Conservation (phyloP, 2,113 vertebrate species). For the Melospiza melodia region DNA sequence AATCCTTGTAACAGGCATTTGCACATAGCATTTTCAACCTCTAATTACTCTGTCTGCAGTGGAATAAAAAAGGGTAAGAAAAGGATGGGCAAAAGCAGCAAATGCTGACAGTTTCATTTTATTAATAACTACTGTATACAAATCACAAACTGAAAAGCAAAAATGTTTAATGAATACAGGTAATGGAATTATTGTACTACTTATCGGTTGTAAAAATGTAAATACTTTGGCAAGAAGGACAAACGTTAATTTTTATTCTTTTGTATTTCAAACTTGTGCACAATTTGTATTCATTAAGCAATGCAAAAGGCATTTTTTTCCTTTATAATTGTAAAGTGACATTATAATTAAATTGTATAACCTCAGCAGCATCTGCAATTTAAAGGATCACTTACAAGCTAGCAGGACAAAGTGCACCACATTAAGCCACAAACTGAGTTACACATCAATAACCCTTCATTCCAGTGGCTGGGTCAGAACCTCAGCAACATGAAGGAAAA, state of each 20-base stretch:
- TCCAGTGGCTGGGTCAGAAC: constrained; percentile 61
- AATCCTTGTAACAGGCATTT: constrained; percentile 69
- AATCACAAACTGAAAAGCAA: constrained; percentile 70
- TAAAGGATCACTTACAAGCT: constrained; percentile 71
- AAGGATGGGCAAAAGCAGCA: constrained; percentile 36
- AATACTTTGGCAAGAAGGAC: constrained; percentile 74
- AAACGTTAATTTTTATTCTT: constrained; percentile 79
- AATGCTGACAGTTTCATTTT: constrained; percentile 73
- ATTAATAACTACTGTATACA: constrained; percentile 74
- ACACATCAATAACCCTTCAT: constrained; percentile 65
- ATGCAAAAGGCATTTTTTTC: constrained; percentile 72
- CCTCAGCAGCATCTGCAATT: constrained; percentile 71
- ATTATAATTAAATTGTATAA: constrained; percentile 80
- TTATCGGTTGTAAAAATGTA: constrained; percentile 70
- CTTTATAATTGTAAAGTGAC: constrained; percentile 78
- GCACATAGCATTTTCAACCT: constrained; percentile 62
- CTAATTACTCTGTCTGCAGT: constrained; percentile 71
- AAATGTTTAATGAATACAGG: constrained; percentile 72
- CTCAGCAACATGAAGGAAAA: background rate
- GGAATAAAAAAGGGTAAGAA: constrained; percentile 49
- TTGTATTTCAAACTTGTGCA: constrained; percentile 71
- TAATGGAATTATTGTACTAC: constrained; percentile 72
- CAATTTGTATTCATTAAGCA: constrained; percentile 78
- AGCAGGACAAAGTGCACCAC: constrained; percentile 69
- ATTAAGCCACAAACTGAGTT: constrained; percentile 67